Conservation (phyloP, 2,113 vertebrate species). For the Xiphophorus maculatus region DNA sequence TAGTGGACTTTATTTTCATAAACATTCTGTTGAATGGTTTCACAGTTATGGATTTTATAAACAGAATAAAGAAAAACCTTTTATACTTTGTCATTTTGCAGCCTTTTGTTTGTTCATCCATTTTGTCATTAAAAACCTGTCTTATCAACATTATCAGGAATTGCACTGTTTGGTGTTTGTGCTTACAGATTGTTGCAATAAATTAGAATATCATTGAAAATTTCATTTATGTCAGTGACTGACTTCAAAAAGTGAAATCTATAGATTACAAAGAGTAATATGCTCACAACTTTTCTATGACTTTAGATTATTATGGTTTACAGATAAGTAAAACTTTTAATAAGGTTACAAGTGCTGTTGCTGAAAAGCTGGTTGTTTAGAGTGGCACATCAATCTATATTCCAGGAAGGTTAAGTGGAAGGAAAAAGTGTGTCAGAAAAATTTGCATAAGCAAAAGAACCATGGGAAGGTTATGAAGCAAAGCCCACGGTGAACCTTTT, state of each 20-base stretch:
- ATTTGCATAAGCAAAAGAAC: no score
- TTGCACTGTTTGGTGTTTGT: background rate
- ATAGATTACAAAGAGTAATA: background rate
- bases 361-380: no score
- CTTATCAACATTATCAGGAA: background rate
- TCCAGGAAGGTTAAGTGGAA: background rate
- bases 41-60: conserved; percentile 31
- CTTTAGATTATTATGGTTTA: background rate
- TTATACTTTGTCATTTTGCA: conserved; percentile 1
- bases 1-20: conserved; percentile 1
- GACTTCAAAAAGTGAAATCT: background rate
- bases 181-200: background rate
- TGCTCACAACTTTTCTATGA: background rate
- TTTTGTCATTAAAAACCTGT: background rate
- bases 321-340: background rate
- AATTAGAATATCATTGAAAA: background rate
- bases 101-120: background rate
- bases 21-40: background rate
- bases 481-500: no score
- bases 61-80: conserved; percentile 47
- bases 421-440: no score
- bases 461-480: no score
- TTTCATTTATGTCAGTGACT: background rate
- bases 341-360: background rate
- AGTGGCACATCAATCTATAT: no score